Percentiles rank a stretch among this genome's conserved stretches.
Evolutionary conservation across 2,113 vertebrate species (phyloP).

Genomic region (Microtus ochrogaster): DNA sequence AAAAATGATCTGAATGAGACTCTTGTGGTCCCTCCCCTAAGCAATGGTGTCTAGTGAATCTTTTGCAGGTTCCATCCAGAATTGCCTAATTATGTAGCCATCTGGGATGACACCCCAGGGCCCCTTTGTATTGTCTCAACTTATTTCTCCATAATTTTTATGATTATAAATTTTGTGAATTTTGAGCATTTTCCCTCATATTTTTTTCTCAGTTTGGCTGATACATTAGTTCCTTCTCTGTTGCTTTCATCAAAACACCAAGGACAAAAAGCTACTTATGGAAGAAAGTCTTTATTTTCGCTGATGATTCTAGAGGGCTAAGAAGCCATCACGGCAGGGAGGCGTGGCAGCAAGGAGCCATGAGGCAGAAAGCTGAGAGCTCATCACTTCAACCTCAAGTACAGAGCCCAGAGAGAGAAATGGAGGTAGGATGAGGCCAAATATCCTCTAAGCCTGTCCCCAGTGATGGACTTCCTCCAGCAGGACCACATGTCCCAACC

Average conservation of each 20-base stretch:
- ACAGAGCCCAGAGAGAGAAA: no score
- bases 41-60: background rate
- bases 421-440: background rate
- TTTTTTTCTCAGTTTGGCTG: background rate
- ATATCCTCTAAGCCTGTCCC: background rate
- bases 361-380: background rate
- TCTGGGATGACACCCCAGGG: rapidly evolving
- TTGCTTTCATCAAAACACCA: background rate
- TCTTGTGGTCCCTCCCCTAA: background rate
- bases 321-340: background rate
- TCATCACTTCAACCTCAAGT: background rate
- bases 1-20: rapidly evolving
- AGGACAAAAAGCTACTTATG: background rate
- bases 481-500: background rate
- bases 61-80: rapidly evolving
- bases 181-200: background rate
- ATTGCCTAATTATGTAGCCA: rapidly evolving
- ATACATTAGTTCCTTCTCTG: background rate
- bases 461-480: background rate
- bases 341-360: background rate
- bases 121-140: no score
- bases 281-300: background rate
- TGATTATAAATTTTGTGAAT: background rate
- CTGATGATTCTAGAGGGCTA: background rate
- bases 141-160: background rate